Percentiles rank a stretch among this genome's conserved stretches.
These are phyloP conservation scores for Cancer borealis DNA, from an alignment of 2,888 invertebrate species.

Conservation along the genomic window DNA sequence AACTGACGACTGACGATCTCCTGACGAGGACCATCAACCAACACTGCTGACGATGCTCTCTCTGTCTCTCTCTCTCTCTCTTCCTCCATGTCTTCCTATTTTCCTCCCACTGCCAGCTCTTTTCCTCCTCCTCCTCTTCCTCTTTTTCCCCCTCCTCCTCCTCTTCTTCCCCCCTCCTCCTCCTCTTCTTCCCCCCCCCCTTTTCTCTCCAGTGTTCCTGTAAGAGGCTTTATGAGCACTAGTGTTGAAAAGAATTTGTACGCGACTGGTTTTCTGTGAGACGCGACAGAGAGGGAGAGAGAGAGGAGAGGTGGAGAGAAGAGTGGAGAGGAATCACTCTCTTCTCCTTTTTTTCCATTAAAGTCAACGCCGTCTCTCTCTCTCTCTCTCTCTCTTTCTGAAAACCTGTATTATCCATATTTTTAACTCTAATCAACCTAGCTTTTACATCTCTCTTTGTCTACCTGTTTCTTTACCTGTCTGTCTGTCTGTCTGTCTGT, in stretches of 20 bases:
- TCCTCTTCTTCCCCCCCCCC: neutral
- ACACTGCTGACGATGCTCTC: slow-evolving; percentile 16
- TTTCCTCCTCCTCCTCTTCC: neutral
- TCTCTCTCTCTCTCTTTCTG: slow-evolving; percentile 25
- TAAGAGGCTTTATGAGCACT: slow-evolving; percentile 38
- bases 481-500: neutral
- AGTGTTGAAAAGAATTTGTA: slow-evolving; percentile 24
- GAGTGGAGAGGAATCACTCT: neutral
- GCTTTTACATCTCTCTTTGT: neutral
- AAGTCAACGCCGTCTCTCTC: neutral
- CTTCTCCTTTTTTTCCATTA: neutral
- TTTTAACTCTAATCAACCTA: neutral
- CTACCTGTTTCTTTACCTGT: neutral
- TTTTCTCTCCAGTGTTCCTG: neutral
- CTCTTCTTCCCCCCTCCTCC: neutral
- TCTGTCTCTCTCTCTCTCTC: slow-evolving; percentile 20
- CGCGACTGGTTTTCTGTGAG: slow-evolving; percentile 29
- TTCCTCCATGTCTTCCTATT: neutral
- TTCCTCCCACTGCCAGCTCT: neutral
- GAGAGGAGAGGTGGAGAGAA: neutral
- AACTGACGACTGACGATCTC: neutral
- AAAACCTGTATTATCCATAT: neutral
- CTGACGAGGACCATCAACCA: slow-evolving; percentile 2
- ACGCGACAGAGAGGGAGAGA: neutral
- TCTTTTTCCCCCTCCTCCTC: no score